phyloP scores from a whole-genome alignment of 2,113 vertebrate species.

The Saccopteryx bilineata region DNA sequence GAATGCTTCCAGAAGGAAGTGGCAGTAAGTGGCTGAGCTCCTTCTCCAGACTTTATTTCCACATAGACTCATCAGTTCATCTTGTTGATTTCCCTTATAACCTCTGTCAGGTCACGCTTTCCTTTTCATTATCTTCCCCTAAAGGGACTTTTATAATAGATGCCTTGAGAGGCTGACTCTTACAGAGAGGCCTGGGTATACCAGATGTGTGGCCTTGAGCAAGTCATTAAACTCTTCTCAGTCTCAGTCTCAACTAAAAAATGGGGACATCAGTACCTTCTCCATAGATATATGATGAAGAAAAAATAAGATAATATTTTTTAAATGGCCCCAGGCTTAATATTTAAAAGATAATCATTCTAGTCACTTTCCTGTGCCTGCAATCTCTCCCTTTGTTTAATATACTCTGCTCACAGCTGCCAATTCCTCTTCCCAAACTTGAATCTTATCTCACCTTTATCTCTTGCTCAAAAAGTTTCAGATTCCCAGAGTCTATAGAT shows the following conservation, averaged over 20 bases:
- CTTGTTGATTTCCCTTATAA: background rate
- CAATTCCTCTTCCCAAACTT: conserved; percentile 32
- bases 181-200: background rate
- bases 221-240: background rate
- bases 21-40: background rate
- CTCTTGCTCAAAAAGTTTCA: background rate
- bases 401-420: background rate
- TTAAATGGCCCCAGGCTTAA: background rate
- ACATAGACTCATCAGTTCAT: accelerated
- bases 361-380: background rate
- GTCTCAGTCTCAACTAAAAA: conserved; percentile 48
- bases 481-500: background rate
- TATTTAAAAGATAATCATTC: conserved; percentile 29
- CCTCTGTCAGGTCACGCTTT: background rate
- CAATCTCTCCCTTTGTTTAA: conserved; percentile 39
- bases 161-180: background rate
- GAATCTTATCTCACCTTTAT: background rate
- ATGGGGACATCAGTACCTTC: background rate
- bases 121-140: background rate
- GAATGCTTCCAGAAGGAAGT: background rate
- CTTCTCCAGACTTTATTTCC: background rate
- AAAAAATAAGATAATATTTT: conserved; percentile 32
- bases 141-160: background rate
- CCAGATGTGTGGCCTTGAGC: background rate
- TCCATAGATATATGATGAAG: background rate